Percentiles rank a stretch among this genome's conserved stretches.
Conservation (phyloP, 2,113 vertebrate species). For the Marmota flaviventris region DNA sequence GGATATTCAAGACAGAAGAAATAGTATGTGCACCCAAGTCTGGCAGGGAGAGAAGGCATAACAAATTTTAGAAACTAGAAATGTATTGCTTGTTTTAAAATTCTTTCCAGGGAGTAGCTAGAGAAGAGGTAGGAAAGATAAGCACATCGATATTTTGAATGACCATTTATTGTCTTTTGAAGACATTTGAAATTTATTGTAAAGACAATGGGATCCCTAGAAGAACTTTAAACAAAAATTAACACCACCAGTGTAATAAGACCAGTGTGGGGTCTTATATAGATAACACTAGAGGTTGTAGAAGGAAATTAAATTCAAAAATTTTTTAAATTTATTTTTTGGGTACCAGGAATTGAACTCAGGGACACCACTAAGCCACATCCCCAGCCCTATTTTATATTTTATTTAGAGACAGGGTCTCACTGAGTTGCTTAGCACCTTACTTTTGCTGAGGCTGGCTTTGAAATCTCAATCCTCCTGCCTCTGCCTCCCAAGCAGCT, state of each 20-base stretch:
- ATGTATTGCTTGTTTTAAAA: not conserved
- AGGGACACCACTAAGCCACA: no score
- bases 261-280: not conserved
- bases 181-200: not conserved
- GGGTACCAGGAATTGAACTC: no score
- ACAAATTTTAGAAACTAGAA: not conserved
- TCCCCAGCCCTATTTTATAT: no score
- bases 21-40: not conserved
- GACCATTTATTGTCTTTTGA: not conserved
- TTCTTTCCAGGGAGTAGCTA: not conserved
- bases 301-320: not conserved
- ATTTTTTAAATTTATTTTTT: no score
- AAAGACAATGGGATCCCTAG: not conserved
- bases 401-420: no score
- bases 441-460: no score
- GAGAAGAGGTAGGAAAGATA: not conserved
- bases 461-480: no score
- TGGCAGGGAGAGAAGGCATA: not conserved
- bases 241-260: not conserved
- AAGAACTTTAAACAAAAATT: slow-evolving; percentile 34
- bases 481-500: no score
- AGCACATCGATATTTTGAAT: not conserved
- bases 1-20: not conserved
- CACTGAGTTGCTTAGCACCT: no score
- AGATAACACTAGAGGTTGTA: not conserved